Evolutionary conservation across 2,797 vertebrate genomes (phyloP).

Genomic region (Chelmon rostratus): DNA sequence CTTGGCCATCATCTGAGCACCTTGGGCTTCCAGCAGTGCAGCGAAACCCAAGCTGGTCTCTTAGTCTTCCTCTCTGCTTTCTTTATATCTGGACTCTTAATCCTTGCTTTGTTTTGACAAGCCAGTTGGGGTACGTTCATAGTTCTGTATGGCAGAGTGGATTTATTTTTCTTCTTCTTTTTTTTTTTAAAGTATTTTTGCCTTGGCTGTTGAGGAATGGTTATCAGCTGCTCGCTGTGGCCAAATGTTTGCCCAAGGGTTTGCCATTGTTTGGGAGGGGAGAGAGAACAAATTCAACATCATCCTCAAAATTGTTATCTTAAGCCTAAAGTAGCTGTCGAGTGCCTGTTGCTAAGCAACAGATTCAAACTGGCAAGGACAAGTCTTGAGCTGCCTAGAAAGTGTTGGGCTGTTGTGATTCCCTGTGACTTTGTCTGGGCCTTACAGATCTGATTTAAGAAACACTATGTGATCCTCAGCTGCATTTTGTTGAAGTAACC

Average conservation of each 20-base stretch:
- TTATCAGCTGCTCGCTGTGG: slow-evolving; percentile 40
- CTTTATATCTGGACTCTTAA: slow-evolving; percentile 45
- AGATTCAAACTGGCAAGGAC: slow-evolving; percentile 77
- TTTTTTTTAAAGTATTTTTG: background rate
- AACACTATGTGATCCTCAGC: slow-evolving; percentile 10
- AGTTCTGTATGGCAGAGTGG: background rate
- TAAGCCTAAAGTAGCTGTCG: slow-evolving; percentile 76
- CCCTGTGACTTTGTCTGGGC: slow-evolving; percentile 55
- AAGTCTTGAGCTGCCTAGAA: slow-evolving; percentile 70
- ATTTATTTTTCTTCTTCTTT: slow-evolving; percentile 16
- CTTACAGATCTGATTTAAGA: slow-evolving; percentile 30
- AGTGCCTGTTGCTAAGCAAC: slow-evolving; percentile 86
- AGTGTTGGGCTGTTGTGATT: slow-evolving; percentile 51
- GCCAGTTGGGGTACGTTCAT: slow-evolving; percentile 39
- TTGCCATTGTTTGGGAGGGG: slow-evolving; percentile 44
- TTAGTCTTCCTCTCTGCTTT: slow-evolving; percentile 20
- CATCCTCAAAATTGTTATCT: slow-evolving; percentile 74
- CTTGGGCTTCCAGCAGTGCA: slow-evolving; percentile 47
- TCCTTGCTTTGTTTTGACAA: slow-evolving; percentile 27
- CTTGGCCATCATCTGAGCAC: slow-evolving; percentile 49
- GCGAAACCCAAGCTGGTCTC: slow-evolving; percentile 24
- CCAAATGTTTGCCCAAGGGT: slow-evolving; percentile 56
- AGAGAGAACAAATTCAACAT: slow-evolving; percentile 61
- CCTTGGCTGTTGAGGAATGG: slow-evolving; percentile 32
- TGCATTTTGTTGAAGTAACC: slow-evolving; percentile 22